A percentile compares a stretch with the other conserved stretches of the same genome.
These are phyloP conservation scores for Lepilemur septentrionalis DNA, from an alignment of 2,797 vertebrate species.

Conservation along the genomic window DNA sequence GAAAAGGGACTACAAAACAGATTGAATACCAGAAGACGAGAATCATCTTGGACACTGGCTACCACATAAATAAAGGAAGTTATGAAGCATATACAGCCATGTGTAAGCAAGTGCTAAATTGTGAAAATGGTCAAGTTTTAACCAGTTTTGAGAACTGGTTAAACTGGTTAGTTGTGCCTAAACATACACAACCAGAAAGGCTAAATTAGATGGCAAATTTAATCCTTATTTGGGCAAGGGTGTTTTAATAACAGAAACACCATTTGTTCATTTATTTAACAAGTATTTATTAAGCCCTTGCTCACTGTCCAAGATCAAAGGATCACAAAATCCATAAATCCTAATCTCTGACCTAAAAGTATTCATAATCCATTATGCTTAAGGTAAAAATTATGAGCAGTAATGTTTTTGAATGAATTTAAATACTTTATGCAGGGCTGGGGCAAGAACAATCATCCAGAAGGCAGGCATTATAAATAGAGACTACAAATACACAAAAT, in stretches of 20 bases:
- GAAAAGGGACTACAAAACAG: not conserved
- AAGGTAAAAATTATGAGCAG: not conserved
- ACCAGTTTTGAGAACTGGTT: not conserved
- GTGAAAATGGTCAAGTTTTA: not conserved
- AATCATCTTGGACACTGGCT: not conserved
- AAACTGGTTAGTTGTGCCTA: too few species aligned
- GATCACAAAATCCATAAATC: slow-evolving; percentile 9
- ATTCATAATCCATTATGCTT: not conserved
- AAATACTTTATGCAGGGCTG: not conserved
- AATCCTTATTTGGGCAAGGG: not conserved
- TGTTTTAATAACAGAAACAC: not conserved
- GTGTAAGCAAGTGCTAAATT: not conserved
- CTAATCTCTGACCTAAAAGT: not conserved
- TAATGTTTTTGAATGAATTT: slow-evolving; percentile 5
- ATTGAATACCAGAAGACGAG: not conserved
- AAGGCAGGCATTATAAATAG: not conserved
- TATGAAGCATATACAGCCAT: not conserved
- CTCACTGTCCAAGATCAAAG: not conserved
- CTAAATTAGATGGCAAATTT: not conserved
- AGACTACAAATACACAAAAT: not conserved
- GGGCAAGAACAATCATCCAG: not conserved
- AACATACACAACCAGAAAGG: not conserved
- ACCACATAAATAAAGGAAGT: not conserved
- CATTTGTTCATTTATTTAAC: not conserved
- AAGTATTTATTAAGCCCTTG: not conserved